Evolutionary conservation across 2,113 vertebrate species (phyloP), one percentile per base, ranked within the genome.

Genomic region (Puntigrus tetrazona): DNA sequence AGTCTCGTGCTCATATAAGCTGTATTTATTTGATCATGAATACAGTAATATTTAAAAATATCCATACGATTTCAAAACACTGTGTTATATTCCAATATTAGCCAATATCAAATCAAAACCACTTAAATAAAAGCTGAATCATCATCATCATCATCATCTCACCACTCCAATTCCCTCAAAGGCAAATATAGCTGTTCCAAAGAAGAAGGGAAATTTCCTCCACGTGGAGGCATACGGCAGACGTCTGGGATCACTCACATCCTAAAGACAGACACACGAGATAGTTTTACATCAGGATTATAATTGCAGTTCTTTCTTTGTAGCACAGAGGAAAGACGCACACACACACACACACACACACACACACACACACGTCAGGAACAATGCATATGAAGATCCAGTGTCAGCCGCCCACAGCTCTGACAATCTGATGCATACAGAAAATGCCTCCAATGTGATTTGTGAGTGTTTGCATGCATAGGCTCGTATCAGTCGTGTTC

Each of bases 121-220:
- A 14, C 4, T 16, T 45, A 41, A 29, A n/a, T 45, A n/a, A 74
- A 63, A 22, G 1, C 25, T 31, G 16, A 22, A 25, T 55, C 20
- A 7, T 47, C 14, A 67, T 36, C 70, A 25, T 55, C 20, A 7
- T 47, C 14, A 67, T 36, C 70, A 52, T 20, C 95, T 95, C 92
- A 97, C 96, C 95, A 97, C 95, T 89, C 96, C 96, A 0, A 97
- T 96, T 86, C 96, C 96, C 92, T 97, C 96, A 90, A 96, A 97
- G 77, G 96, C 96, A 93, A 96, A 97, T 83, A 97, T 90, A 52
- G 96, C 96, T 5, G 95, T 96, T 36, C 96, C 96, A 90, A 97
- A 96, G 91, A 96, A 97, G 16, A 97, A 93, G 0, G 95, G 94
- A 41, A 95, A 96, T 81, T 94, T 95, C 85, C 93, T 96, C 95